Evolutionary conservation across 1,140 invertebrate genomes (phyloP).

Genomic region (Achatina immaculata): DNA sequence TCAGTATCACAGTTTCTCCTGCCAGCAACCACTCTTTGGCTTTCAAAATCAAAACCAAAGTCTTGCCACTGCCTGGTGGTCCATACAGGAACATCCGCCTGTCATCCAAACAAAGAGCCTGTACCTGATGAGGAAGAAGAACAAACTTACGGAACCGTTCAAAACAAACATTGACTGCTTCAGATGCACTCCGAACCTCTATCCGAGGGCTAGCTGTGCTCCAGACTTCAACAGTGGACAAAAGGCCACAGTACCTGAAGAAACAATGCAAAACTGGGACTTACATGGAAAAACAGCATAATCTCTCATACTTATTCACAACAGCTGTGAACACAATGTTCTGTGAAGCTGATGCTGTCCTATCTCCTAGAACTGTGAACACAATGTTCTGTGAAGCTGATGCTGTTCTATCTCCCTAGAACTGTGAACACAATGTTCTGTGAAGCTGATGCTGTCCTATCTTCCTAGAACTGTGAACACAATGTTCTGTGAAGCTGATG

Average conservation of each 20-base stretch:
- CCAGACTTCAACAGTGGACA: slow-evolving; percentile 46
- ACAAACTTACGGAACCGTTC: slow-evolving; percentile 28
- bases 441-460: too few species aligned
- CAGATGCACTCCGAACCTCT: slow-evolving; percentile 39
- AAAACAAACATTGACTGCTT: slow-evolving; percentile 36
- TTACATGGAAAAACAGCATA: too few species aligned
- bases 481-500: too few species aligned
- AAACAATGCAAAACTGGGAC: not conserved
- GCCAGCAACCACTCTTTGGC: slow-evolving; percentile 33
- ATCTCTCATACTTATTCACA: not conserved
- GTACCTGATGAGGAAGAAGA: slow-evolving; percentile 27
- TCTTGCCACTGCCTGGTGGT: slow-evolving; percentile 42
- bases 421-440: too few species aligned
- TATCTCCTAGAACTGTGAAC: too few species aligned
- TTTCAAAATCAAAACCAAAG: slow-evolving; percentile 38
- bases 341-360: too few species aligned
- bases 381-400: too few species aligned
- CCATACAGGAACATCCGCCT: slow-evolving; percentile 36
- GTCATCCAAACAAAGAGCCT: not conserved
- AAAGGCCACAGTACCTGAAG: slow-evolving; percentile 39
- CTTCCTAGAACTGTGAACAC: too few species aligned
- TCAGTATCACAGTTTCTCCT: slow-evolving; percentile 27
- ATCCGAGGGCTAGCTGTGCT: slow-evolving; percentile 33
- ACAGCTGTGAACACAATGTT: not conserved
- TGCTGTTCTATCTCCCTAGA: too few species aligned